phyloP scores from a whole-genome alignment of 2,113 vertebrate genomes.

The Panthera uncia region DNA sequence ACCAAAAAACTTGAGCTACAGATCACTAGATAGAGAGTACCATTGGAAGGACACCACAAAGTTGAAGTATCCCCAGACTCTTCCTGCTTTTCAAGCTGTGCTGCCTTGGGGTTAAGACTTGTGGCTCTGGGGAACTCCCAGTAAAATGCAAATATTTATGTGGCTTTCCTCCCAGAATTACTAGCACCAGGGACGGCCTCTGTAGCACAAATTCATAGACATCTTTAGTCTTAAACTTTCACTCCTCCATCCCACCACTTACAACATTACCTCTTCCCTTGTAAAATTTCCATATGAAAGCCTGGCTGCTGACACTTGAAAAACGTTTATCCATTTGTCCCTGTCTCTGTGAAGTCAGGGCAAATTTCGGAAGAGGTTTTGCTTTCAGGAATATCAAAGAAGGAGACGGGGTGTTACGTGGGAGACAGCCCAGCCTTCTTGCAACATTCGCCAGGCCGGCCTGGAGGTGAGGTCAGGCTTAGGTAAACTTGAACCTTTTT shows the following conservation, averaged over 20 bases:
- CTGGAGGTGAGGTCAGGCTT: not conserved
- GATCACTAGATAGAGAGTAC: not conserved
- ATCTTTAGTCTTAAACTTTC: not conserved
- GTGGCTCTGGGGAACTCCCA: not conserved
- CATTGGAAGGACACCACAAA: not conserved
- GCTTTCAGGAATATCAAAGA: not conserved
- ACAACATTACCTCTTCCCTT: not conserved
- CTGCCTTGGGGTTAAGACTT: not conserved
- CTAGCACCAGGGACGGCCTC: not conserved
- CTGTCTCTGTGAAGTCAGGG: not conserved
- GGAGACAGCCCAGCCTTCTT: rapidly evolving
- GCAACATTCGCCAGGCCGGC: not conserved
- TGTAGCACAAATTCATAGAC: not conserved
- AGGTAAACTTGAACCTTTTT: not conserved
- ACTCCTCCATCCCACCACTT: not conserved
- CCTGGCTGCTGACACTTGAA: not conserved
- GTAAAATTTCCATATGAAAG: not conserved
- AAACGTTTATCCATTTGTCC: not conserved
- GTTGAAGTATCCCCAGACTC: not conserved
- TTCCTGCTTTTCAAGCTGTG: not conserved
- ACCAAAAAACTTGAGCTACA: not conserved
- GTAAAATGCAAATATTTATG: not conserved
- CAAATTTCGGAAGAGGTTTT: not conserved
- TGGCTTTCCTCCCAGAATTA: not conserved
- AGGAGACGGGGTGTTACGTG: not conserved